A percentile compares a stretch with the other conserved stretches of the same genome.
phyloP scores from a whole-genome alignment of 2,113 vertebrate genomes.

The Brachyhypopomus occidentalis region DNA sequence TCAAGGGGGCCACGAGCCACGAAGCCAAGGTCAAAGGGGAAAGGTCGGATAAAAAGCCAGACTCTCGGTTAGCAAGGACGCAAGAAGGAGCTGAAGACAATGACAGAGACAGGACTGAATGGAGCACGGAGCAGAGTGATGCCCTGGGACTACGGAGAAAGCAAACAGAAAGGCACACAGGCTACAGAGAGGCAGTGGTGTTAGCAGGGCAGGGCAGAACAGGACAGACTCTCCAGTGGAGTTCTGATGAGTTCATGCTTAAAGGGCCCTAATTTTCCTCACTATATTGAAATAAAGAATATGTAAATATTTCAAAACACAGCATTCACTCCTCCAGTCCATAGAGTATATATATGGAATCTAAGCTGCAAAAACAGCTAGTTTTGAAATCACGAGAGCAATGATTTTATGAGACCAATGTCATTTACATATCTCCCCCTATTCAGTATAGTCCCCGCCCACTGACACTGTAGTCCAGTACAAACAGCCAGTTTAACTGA shows the following conservation, averaged over 20 bases:
- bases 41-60: conserved; percentile 6
- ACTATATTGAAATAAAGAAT: no score
- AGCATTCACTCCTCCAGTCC: no score
- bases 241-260: conserved; percentile 55
- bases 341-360: no score
- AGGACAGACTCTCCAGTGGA: conserved; percentile 52
- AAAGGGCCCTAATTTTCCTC: no score
- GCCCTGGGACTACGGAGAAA: not conserved
- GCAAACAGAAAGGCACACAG: conserved; percentile 37
- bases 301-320: no score
- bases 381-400: no score
- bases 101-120: not conserved
- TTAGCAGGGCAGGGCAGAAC: conserved; percentile 39
- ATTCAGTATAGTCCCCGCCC: no score
- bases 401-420: no score
- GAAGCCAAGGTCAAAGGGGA: conserved; percentile 14
- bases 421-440: no score
- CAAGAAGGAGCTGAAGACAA: not conserved
- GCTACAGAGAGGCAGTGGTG: conserved; percentile 20
- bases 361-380: no score
- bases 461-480: no score
- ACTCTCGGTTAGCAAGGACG: not conserved
- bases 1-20: conserved; percentile 21
- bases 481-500: no score
- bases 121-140: conserved; percentile 11